Percentiles rank a stretch among this genome's conserved stretches.
Conservation (phyloP, 2,113 vertebrate species). For the Arizona elegans region DNA sequence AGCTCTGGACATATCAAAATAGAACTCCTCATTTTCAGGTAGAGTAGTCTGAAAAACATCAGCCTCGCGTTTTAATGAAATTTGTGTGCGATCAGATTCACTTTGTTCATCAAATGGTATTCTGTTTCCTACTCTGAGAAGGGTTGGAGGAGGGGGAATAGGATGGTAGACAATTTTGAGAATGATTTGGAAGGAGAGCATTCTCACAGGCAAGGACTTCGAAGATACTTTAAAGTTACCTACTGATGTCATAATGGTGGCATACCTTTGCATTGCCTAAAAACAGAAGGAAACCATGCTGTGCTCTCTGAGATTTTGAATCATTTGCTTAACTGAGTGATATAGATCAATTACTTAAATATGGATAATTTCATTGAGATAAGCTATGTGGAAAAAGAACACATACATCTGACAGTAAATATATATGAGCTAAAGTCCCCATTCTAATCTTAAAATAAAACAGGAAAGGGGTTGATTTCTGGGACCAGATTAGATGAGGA, state of each 20-base stretch:
- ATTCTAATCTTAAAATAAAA: neutral
- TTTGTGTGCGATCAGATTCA: constrained; percentile 65
- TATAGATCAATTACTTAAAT: neutral
- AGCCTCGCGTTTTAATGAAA: constrained; percentile 67
- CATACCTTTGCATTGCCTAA: neutral
- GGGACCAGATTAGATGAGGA: neutral
- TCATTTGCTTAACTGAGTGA: neutral
- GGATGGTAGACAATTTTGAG: neutral
- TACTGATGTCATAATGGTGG: neutral
- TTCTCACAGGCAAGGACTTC: neutral
- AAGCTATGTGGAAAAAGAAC: neutral
- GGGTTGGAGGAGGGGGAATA: constrained; percentile 1
- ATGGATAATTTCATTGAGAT: neutral
- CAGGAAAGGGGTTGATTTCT: neutral
- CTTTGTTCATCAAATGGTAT: constrained; percentile 68
- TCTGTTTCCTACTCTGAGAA: constrained; percentile 68
- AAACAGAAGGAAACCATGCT: constrained; percentile 1
- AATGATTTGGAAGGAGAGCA: neutral
- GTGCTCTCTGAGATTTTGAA: neutral
- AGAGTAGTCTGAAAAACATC: constrained; percentile 70
- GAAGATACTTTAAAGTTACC: neutral
- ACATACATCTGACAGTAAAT: neutral
- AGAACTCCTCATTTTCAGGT: constrained; percentile 76
- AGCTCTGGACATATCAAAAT: constrained; percentile 73
- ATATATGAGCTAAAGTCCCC: neutral